phyloP scores from a whole-genome alignment of 2,888 invertebrate species.

The Sarcophaga subvicina region DNA sequence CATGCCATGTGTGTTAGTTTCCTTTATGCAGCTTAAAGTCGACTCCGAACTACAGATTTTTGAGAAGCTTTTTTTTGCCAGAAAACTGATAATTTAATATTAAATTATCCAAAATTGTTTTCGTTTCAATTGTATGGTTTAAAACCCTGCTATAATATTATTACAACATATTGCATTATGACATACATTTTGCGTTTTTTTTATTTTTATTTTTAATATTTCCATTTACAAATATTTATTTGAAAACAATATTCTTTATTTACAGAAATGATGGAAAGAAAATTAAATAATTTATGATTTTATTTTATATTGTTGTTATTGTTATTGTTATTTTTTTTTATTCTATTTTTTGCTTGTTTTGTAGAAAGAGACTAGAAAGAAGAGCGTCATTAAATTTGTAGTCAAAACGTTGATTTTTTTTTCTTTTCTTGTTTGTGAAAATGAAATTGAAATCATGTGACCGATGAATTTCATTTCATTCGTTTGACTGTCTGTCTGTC shows the following conservation, averaged over 20 bases:
- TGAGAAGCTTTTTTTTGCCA: no score
- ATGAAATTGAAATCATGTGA: conserved; percentile 65
- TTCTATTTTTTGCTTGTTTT: conserved; percentile 13
- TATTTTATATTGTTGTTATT: not conserved
- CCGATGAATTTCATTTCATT: conserved; percentile 47
- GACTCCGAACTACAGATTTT: no score
- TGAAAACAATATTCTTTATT: not conserved
- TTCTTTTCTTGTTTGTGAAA: conserved; percentile 59
- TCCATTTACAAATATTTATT: conserved; percentile 27
- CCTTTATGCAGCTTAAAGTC: no score
- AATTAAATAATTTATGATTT: conserved; percentile 7
- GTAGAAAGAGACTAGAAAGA: conserved; percentile 7
- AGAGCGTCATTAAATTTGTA: conserved; percentile 52
- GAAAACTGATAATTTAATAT: no score
- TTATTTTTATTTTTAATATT: not conserved
- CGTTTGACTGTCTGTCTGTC: conserved; percentile 1
- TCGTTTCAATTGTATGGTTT: not conserved
- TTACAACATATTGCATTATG: not conserved
- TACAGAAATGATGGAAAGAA: not conserved
- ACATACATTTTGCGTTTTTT: not conserved
- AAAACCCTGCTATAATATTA: not conserved
- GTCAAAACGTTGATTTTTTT: conserved; percentile 22
- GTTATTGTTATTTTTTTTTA: not conserved
- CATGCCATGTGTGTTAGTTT: no score
- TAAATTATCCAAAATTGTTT: no score